phyloP scores from a whole-genome alignment of 2,113 vertebrate species.

The Scophthalmus maximus region DNA sequence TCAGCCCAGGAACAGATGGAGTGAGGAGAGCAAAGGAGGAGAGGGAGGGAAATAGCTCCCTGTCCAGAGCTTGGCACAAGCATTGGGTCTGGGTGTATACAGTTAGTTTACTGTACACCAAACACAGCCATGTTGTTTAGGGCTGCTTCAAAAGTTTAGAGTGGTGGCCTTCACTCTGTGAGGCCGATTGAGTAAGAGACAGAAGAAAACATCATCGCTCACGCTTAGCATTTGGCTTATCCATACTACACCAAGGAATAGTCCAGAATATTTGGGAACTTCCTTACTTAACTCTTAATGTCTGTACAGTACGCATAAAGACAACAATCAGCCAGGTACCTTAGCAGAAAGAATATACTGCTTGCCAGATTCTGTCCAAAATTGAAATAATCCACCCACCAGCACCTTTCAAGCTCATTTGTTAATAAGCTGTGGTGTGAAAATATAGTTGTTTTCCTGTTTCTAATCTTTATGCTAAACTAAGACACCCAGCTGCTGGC shows the following conservation, averaged over 20 bases:
- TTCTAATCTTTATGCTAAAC: background rate
- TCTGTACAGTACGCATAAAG: background rate
- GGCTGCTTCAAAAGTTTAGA: conserved; percentile 54
- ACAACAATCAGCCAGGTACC: too few relatives aligned
- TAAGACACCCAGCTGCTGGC: background rate
- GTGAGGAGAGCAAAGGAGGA: conserved; percentile 69
- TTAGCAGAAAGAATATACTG: too few relatives aligned
- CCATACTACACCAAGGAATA: background rate
- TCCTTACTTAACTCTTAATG: background rate
- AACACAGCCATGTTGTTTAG: conserved; percentile 38
- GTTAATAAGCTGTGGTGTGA: background rate
- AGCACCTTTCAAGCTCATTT: background rate
- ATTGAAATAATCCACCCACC: background rate
- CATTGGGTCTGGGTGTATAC: conserved; percentile 61
- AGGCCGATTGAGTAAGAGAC: conserved; percentile 13
- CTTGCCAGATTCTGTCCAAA: too few relatives aligned
- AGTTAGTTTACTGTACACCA: conserved; percentile 71
- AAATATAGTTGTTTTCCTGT: background rate
- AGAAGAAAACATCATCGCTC: background rate
- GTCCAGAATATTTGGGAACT: background rate
- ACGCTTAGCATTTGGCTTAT: background rate
- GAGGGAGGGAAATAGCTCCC: conserved; percentile 71
- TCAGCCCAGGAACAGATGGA: conserved; percentile 79
- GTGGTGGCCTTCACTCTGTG: conserved; percentile 20
- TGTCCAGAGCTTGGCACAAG: conserved; percentile 68